Evolutionary conservation across 2,797 vertebrate genomes (phyloP), one percentile per base, ranked within the genome.

Genomic region (Sebastes alutus): DNA sequence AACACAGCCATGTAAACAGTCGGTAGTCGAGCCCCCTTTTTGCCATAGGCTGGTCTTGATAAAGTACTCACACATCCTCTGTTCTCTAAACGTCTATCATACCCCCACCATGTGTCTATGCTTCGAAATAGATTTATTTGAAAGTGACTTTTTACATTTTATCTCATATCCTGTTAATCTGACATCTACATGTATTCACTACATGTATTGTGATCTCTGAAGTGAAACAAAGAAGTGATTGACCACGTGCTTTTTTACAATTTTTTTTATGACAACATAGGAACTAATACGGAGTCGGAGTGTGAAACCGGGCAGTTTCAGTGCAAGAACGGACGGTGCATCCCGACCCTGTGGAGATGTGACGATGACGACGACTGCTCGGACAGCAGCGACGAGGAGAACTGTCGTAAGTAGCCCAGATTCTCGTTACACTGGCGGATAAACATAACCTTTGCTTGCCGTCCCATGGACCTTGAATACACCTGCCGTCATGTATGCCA

Each of bases 311-410:
- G 97, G 59, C 98, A 99, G 94, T 99, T 99, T 94, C 96, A 97
- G 92, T 99, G 98, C 95, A 95, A 93, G 83, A 99, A 98, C 78
- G 96, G 96, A 85, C 96, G 97, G 71, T 99, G 98, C 95, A 97
- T 99, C 93, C 97, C 98, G 20, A 97, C 95, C 46, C 91, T 98
- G 88, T 99, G 98, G 98, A 96, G 97, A 83, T 99, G 98, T 72
- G 98, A 99, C 76, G 98, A 98, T 72, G 98, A 99, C 66, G 97
- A 99, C 52, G 98, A 99, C 76, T 99, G 98, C 91, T 94, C 96
- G 2, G 98, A 99, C 92, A 98, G 97, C 95, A 99, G 98, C 73
- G 98, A 99, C 70, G 98, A 99, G 81, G 97, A 97, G 65, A 97
- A 97, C 88, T 99, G 98, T 92, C 96, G 98, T 99, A 96, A 99